Base-by-base conservation (phyloP, 1,140 invertebrate genomes). In the Caenorhabditis briggsae region DNA sequence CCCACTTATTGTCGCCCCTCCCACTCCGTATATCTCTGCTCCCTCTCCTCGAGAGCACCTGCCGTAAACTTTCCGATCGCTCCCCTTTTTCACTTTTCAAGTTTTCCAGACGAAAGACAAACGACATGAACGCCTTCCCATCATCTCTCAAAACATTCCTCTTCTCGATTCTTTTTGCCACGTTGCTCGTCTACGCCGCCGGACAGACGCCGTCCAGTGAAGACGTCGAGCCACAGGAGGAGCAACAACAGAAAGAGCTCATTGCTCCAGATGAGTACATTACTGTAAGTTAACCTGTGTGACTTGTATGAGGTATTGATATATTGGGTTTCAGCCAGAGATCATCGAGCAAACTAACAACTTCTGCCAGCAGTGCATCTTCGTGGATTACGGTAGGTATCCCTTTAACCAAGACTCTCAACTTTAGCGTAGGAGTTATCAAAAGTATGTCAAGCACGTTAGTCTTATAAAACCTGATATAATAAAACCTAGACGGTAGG, bases 291-390 rank as follows among this genome's bases (percentile, higher is more conserved):
- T 61, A 3, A 2, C 33, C 33, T 33, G 33, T 64, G 56, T 20
- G n/a, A 58, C 16, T 58, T n/a, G 18, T 5, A 16, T 2, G 7
- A 58, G 8, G 18, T n/a, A 58, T n/a, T n/a, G 16, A 64, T 18
- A 33, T 3, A 64, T 16, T 41, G 3, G 2, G 2, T 23, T 78
- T 50, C 70, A 78, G 46, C 70, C 43, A 41, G 70, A 78, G n/a
- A n/a, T 78, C n/a, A n/a, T 78, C 46, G 70, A 78, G 46, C 70
- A 48, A n/a, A 48, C 43, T 41, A 70, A 50, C 18, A 78, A 78
- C 70, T 78, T 78, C 70, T 78, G 70, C 70, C 43, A 12, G 46
- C 46, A 78, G 46, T 78, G 43, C 70, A 78, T 78, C 70, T 78
- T 78, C 70, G 70, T 23, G 70, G 70, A 50, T 23, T 78, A 78